Evolutionary conservation across 2,888 invertebrate species (phyloP).

Genomic region (Morpho helenor): DNA sequence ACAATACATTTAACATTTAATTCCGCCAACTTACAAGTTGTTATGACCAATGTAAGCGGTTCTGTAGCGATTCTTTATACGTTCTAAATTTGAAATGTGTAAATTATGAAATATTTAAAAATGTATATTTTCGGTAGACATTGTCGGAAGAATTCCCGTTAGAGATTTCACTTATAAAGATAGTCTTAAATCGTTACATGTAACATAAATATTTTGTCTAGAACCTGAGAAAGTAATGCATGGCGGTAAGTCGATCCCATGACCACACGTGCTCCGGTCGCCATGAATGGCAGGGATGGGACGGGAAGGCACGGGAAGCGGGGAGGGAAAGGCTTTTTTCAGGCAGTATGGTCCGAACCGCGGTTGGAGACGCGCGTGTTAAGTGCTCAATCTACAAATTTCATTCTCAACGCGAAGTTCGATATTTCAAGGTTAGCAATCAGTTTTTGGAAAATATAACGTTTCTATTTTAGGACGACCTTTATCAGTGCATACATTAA

Average conservation of each 20-base stretch:
- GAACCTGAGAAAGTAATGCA: slow-evolving; percentile 63
- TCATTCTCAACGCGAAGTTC: slow-evolving; percentile 21
- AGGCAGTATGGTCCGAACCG: slow-evolving; percentile 65
- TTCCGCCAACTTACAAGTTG: too few relatives aligned
- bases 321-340: slow-evolving; percentile 69
- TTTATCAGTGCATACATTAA: slow-evolving; percentile 3
- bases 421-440: slow-evolving; percentile 28
- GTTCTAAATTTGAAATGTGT: too few relatives aligned
- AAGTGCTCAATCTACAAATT: slow-evolving; percentile 23
- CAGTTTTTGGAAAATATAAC: background rate
- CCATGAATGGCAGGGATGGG: slow-evolving; percentile 51
- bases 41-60: too few relatives aligned
- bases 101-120: too few relatives aligned
- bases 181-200: too few relatives aligned
- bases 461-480: slow-evolving; percentile 10
- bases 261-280: slow-evolving; percentile 63
- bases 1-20: too few relatives aligned
- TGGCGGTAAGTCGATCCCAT: slow-evolving; percentile 56
- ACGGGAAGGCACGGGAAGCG: slow-evolving; percentile 36
- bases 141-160: too few relatives aligned
- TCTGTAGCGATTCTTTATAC: too few relatives aligned
- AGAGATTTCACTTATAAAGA: too few relatives aligned
- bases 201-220: too few relatives aligned
- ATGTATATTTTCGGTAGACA: too few relatives aligned
- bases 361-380: slow-evolving; percentile 51